Percentiles rank a stretch among this genome's conserved stretches.
Conservation (phyloP, 2,113 vertebrate species). For the Sula dactylatra region DNA sequence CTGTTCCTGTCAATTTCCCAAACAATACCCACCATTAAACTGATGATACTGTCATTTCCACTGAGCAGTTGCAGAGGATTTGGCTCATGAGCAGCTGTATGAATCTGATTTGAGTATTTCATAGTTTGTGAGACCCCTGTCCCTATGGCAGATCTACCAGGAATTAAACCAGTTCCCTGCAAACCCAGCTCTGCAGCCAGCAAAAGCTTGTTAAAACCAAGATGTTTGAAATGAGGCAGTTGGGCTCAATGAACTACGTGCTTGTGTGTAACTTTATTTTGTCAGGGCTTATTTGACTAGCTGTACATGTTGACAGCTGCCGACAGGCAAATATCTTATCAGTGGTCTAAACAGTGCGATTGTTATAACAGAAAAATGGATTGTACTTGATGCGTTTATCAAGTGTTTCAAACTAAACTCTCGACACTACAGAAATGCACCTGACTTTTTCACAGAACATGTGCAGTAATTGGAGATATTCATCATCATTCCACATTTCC, state of each 20-base stretch:
- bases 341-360: not conserved
- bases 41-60: not conserved
- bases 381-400: not conserved
- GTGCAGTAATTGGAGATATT: not conserved
- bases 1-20: not conserved
- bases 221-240: not conserved
- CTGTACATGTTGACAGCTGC: not conserved
- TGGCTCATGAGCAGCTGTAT: not conserved
- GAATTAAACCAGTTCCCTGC: not conserved
- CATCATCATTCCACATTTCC: not conserved
- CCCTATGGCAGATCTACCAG: not conserved
- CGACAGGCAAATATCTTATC: not conserved
- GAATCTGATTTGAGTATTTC: not conserved
- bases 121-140: not conserved
- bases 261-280: conserved; percentile 33
- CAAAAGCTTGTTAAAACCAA: not conserved
- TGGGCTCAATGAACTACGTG: not conserved
- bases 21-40: not conserved
- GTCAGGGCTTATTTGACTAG: not conserved
- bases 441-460: not conserved
- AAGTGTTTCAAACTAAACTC: not conserved
- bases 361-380: not conserved
- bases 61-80: not conserved
- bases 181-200: not conserved
- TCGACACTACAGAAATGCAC: not conserved